Base-by-base conservation (phyloP, 2,888 invertebrate genomes). In the Steromphala cineraria region DNA sequence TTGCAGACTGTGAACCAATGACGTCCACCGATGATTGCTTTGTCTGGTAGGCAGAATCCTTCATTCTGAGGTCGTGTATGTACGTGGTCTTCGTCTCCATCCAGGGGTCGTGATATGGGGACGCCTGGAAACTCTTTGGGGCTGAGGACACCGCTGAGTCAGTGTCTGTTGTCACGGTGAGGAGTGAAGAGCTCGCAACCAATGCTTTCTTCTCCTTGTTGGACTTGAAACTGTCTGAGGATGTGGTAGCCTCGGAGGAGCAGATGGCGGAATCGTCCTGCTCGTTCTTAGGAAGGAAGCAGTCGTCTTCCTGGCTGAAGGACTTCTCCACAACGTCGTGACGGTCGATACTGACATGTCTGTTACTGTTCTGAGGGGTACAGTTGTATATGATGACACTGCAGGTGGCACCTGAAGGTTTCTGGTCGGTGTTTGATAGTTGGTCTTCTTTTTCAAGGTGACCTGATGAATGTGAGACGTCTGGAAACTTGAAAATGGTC, bases 31-130 rank as follows among this genome's bases (percentile, higher is more conserved):
- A 91, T 3, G 89, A 87, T 76, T 91, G 89, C 76, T 90, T 89
- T 7, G 90, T 90, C 81, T 91, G 89, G 55, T 91, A 91, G 10
- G 90, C 91, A 8, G 91, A 91, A 80, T 91, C 91, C 53, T 78
- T 78, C 13, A 80, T 78, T 31, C 19, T 67, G 7, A 46, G 19
- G 7, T 74, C 81, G 28, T 24, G 17, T 1, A 46, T 62, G 19
- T 10, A 52, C 0, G 10, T 71, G 17, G 15, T 67, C 56, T 15
- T 40, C 0, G 1, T 53, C 52, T 36, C 21, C 53, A 53, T 76
- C 46, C 36, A n/a, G 24, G 55, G 40, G 17, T 56, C 62, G 36
- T 77, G 55, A 67, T 53, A 53, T 2, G 82, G 83, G 0, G 82
- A 82, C 13, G 82, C 55, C 75, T 79, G 81, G 5, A 71, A 74